These are phyloP conservation scores for Lithobates pipiens DNA, from an alignment of 2,797 vertebrate genomes.

Conservation along the genomic window DNA sequence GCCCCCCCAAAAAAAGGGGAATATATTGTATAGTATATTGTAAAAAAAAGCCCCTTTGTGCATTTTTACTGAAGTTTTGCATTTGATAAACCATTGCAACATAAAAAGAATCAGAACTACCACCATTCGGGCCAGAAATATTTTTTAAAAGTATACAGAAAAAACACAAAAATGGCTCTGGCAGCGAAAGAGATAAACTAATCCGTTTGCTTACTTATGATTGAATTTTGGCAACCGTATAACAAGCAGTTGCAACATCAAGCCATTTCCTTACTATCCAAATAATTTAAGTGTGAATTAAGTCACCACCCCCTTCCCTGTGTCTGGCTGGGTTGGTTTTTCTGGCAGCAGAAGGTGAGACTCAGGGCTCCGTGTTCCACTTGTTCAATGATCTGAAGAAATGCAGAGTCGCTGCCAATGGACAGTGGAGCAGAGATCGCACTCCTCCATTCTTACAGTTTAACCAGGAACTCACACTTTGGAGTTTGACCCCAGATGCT, in stretches of 20 bases:
- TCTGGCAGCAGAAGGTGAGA: conserved; percentile 1
- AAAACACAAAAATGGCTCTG: too few species aligned
- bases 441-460: conserved; percentile 62
- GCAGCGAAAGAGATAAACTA: too few species aligned
- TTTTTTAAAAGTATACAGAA: too few species aligned
- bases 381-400: neutral
- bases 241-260: neutral
- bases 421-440: conserved; percentile 49
- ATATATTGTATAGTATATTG: too few species aligned
- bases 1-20: too few species aligned
- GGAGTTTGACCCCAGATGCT: conserved; percentile 75
- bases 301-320: neutral
- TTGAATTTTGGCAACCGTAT: neutral
- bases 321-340: conserved; percentile 9
- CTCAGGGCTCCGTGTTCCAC: neutral
- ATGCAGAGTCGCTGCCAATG: neutral
- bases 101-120: too few species aligned
- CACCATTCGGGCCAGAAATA: too few species aligned
- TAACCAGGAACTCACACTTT: conserved; percentile 63
- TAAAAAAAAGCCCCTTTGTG: too few species aligned
- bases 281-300: neutral
- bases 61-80: too few species aligned
- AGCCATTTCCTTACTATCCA: neutral
- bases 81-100: too few species aligned
- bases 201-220: too few species aligned